phyloP scores from a whole-genome alignment of 1,140 invertebrate genomes.

The Trialeurodes vaporariorum region DNA sequence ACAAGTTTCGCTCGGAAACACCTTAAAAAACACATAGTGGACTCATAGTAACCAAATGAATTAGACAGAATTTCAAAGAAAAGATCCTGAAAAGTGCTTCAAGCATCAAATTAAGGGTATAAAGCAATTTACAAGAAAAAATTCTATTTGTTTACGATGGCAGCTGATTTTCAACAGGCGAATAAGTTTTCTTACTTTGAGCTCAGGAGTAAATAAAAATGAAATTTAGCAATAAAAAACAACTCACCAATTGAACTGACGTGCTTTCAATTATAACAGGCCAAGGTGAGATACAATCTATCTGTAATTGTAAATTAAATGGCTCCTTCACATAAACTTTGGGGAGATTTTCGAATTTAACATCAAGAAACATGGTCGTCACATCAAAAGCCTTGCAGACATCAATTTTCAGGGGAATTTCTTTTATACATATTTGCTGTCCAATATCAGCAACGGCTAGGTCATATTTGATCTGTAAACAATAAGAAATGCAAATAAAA shows the following conservation, averaged over 20 bases:
- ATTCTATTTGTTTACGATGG: not conserved
- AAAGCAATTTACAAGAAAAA: slow-evolving; percentile 4
- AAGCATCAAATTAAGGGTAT: not conserved
- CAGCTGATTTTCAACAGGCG: not conserved
- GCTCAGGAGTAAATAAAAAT: not conserved
- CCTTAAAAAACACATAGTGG: too few species aligned
- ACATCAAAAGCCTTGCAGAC: slow-evolving; percentile 58
- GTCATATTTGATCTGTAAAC: slow-evolving; percentile 17
- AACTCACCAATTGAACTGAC: slow-evolving; percentile 45
- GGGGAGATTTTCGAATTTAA: slow-evolving; percentile 47
- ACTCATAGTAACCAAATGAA: too few species aligned
- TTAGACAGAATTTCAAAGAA: slow-evolving; percentile 1
- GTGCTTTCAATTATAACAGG: slow-evolving; percentile 51
- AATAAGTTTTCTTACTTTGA: not conserved
- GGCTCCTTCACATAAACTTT: slow-evolving; percentile 54
- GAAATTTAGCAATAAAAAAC: not conserved
- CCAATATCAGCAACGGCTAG: slow-evolving; percentile 5
- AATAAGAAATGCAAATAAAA: too few species aligned
- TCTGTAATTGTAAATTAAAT: slow-evolving; percentile 53
- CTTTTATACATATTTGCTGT: slow-evolving; percentile 36
- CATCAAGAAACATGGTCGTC: slow-evolving; percentile 49
- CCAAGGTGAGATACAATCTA: slow-evolving; percentile 55
- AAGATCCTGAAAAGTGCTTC: not conserved
- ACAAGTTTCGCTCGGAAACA: too few species aligned
- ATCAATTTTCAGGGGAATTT: slow-evolving; percentile 45